phyloP scores from a whole-genome alignment of 2,888 invertebrate genomes.

The Campaea margaritaria region DNA sequence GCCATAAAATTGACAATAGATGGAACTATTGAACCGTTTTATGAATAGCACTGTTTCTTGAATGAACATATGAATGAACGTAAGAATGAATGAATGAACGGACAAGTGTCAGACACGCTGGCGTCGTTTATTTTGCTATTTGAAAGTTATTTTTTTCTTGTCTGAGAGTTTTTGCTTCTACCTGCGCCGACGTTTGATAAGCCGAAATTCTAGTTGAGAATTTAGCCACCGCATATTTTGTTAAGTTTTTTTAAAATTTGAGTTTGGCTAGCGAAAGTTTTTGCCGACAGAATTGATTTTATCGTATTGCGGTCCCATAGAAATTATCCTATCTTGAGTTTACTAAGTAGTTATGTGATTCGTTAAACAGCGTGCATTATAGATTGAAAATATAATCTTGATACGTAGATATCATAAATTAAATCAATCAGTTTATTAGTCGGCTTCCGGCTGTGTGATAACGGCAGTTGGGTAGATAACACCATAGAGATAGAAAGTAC shows the following conservation, averaged over 20 bases:
- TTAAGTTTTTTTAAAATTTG: no score
- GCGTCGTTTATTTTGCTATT: constrained; percentile 53
- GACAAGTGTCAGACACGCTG: constrained; percentile 52
- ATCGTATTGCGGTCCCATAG: no score
- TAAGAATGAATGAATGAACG: constrained; percentile 48
- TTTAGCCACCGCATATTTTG: no score
- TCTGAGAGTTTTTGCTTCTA: constrained; percentile 27
- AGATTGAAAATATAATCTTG: no score
- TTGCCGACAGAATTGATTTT: neutral
- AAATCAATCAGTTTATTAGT: no score
- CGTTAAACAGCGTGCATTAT: no score
- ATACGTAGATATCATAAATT: no score
- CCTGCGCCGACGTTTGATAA: constrained; percentile 39
- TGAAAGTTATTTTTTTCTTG: constrained; percentile 41
- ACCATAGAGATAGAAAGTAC: no score
- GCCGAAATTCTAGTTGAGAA: constrained; percentile 29
- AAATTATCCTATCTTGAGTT: no score
- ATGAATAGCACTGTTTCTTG: constrained; percentile 37
- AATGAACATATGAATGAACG: constrained; percentile 50
- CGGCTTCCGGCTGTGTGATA: no score
- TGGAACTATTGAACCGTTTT: constrained; percentile 36
- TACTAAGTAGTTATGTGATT: no score
- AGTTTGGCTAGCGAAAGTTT: constrained; percentile 15
- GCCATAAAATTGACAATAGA: constrained; percentile 43
- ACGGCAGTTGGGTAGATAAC: no score